phyloP scores from a whole-genome alignment of 2,797 vertebrate genomes.

The Numenius phaeopus region DNA sequence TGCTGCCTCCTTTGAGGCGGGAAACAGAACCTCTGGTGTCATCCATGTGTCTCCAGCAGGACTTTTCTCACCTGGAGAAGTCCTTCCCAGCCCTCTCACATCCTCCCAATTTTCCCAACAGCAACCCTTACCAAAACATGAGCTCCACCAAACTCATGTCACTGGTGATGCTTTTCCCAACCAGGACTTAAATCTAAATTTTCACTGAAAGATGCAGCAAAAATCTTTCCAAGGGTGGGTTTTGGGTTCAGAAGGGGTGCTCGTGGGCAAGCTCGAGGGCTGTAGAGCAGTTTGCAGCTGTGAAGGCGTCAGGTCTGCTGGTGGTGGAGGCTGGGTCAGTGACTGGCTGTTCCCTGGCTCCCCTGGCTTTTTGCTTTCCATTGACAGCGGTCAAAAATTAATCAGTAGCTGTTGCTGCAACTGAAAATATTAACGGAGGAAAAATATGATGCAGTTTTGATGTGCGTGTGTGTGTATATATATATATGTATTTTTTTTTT shows the following conservation, averaged over 20 bases:
- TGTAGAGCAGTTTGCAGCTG: neutral
- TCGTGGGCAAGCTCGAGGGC: neutral
- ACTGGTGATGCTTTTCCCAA: neutral
- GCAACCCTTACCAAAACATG: neutral
- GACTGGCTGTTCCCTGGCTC: neutral
- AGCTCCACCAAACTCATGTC: neutral
- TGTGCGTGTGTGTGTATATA: neutral
- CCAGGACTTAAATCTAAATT: neutral
- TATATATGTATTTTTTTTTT: neutral
- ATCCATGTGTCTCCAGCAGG: neutral
- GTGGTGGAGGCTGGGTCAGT: neutral
- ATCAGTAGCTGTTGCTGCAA: neutral
- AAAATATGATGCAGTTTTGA: neutral
- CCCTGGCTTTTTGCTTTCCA: neutral
- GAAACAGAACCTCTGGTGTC: neutral
- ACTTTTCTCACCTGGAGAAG: neutral
- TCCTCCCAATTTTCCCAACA: neutral
- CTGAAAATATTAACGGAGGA: neutral
- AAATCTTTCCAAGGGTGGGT: neutral
- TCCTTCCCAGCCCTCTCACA: rapidly evolving
- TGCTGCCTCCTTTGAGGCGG: rapidly evolving
- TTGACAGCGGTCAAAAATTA: neutral
- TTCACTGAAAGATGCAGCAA: neutral
- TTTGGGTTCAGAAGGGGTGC: neutral
- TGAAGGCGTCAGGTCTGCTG: neutral